Conservation (phyloP, 2,113 vertebrate species). For the Hippocampus guttulatus region DNA sequence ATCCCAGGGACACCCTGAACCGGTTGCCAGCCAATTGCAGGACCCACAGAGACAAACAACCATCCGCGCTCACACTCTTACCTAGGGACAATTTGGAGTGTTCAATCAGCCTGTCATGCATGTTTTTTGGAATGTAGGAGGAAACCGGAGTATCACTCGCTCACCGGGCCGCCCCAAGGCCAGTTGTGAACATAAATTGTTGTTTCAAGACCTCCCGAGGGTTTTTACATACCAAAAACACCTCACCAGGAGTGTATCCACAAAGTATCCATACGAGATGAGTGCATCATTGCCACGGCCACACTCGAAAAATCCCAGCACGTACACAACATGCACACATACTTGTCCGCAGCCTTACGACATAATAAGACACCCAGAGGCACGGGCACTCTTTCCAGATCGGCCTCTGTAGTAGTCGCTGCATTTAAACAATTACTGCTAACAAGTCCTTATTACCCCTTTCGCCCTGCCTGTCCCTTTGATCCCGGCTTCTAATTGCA, state of each 20-base stretch:
- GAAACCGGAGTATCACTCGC: too few relatives aligned
- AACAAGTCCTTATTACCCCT: constrained; percentile 71
- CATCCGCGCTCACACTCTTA: too few relatives aligned
- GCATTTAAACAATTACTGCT: constrained; percentile 71
- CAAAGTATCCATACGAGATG: not conserved
- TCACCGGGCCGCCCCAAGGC: not conserved
- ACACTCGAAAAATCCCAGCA: not conserved
- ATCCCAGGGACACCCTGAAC: too few relatives aligned
- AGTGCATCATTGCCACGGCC: not conserved
- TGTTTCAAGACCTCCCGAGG: too few relatives aligned
- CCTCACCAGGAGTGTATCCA: not conserved
- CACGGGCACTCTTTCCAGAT: constrained; percentile 56
- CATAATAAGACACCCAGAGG: constrained; percentile 54
- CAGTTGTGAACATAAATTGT: too few relatives aligned
- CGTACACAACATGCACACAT: not conserved
- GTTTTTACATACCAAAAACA: not conserved
- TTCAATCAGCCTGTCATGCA: too few relatives aligned
- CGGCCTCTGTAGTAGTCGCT: constrained; percentile 59
- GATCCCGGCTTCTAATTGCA: constrained; percentile 63
- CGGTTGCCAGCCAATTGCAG: too few relatives aligned
- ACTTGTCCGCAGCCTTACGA: constrained; percentile 11
- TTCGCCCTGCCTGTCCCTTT: constrained; percentile 63
- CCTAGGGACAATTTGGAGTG: too few relatives aligned
- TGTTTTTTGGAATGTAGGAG: too few relatives aligned
- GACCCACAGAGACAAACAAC: too few relatives aligned